phyloP scores from a whole-genome alignment of 2,113 vertebrate species.

The Bos indicus region DNA sequence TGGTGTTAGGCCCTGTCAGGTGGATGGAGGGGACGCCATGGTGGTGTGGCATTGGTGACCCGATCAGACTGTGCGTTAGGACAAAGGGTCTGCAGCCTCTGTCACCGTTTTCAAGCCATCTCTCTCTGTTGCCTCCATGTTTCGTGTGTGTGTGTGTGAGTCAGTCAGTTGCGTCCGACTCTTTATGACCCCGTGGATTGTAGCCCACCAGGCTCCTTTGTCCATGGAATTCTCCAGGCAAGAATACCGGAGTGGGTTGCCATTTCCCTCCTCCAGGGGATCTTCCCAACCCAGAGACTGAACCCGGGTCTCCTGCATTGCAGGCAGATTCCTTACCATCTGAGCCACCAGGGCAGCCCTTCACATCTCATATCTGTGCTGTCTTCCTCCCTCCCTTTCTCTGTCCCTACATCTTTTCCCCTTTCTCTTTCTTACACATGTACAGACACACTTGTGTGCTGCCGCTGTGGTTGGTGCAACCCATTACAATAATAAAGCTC shows the following conservation, averaged over 20 bases:
- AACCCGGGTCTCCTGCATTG: background rate
- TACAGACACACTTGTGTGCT: too few species aligned
- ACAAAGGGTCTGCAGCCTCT: background rate
- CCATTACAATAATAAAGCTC: too few species aligned
- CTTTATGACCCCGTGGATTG: background rate
- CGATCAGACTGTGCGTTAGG: accelerated
- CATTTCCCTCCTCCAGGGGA: background rate
- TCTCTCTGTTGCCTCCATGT: background rate
- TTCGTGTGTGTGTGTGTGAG: background rate
- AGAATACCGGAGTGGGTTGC: background rate
- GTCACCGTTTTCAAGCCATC: accelerated
- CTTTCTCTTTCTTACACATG: accelerated
- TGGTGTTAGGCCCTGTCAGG: background rate
- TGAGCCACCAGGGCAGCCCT: background rate
- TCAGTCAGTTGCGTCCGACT: accelerated
- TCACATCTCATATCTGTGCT: background rate
- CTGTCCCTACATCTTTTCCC: background rate
- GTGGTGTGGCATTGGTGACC: accelerated
- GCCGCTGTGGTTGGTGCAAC: background rate
- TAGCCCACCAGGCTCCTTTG: background rate
- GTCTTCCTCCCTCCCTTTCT: background rate
- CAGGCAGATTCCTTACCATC: background rate
- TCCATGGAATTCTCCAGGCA: background rate
- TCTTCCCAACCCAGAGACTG: background rate
- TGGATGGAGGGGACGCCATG: background rate